Evolutionary conservation across 2,888 invertebrate species (phyloP).

Genomic region (Erebia ligea): DNA sequence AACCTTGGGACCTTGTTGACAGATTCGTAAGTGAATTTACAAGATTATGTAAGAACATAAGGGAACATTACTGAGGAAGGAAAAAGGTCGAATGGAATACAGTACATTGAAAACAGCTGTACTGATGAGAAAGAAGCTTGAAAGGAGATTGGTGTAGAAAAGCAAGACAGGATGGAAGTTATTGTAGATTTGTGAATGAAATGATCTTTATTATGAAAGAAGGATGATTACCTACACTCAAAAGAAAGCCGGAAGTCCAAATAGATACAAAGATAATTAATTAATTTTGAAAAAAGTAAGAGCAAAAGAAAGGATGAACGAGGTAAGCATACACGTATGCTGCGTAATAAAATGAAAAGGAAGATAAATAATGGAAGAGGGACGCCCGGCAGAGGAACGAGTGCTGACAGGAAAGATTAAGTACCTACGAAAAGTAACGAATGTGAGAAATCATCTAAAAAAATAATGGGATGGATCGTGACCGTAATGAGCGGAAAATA

Average conservation of each 20-base stretch:
- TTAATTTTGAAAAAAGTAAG: conserved; percentile 15
- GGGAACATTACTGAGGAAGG: neutral
- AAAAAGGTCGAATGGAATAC: neutral
- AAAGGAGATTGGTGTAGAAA: neutral
- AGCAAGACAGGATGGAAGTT: neutral
- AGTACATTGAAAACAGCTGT: neutral
- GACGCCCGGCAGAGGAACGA: conserved; percentile 37
- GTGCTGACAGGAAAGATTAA: conserved; percentile 39
- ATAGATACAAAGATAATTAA: neutral
- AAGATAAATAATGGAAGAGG: conserved; percentile 26
- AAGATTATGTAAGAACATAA: neutral
- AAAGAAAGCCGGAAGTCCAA: neutral
- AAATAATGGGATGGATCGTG: no score
- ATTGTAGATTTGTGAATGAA: neutral
- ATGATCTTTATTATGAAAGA: neutral
- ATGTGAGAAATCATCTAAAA: neutral
- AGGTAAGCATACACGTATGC: conserved; percentile 29
- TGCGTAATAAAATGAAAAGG: neutral
- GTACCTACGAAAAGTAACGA: neutral
- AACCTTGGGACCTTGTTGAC: conserved; percentile 84
- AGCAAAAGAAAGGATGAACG: no score
- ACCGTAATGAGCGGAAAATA: no score
- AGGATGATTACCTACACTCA: neutral
- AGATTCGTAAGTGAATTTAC: conserved; percentile 78
- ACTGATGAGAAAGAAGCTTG: neutral